A percentile compares a stretch with the other conserved stretches of the same genome.
These are phyloP conservation scores for Rhagoletis zephyria DNA, from an alignment of 1,140 invertebrate species.

Conservation along the genomic window DNA sequence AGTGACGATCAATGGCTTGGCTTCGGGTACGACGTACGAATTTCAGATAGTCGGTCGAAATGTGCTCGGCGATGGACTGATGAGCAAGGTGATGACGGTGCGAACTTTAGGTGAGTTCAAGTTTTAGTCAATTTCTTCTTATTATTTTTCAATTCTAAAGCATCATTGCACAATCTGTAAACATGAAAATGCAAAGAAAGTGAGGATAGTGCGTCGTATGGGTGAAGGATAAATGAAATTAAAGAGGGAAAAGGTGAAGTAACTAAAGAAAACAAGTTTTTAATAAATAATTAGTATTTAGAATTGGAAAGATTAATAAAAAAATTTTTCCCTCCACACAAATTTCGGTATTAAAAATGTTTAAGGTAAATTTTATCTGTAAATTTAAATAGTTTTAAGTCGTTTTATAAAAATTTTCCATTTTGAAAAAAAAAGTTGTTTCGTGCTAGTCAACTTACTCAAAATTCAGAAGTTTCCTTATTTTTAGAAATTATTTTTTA, in stretches of 20 bases:
- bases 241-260: not conserved
- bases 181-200: not conserved
- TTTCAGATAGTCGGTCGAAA: constrained; percentile 97
- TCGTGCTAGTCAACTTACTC: too few relatives aligned
- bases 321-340: too few relatives aligned
- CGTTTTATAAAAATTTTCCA: too few relatives aligned
- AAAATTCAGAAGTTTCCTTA: too few relatives aligned
- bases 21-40: constrained; percentile 92
- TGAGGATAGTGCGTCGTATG: not conserved
- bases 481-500: too few relatives aligned
- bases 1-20: constrained; percentile 91
- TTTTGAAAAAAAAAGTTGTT: too few relatives aligned
- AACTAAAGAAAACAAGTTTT: not conserved
- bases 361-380: too few relatives aligned
- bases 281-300: too few relatives aligned
- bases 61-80: constrained; percentile 92
- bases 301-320: too few relatives aligned
- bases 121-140: not conserved
- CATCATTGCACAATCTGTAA: constrained; percentile 1
- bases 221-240: not conserved
- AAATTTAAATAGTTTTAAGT: too few relatives aligned
- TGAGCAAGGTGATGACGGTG: constrained; percentile 92
- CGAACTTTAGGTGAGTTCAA: constrained; percentile 87
- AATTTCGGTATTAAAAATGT: too few relatives aligned
- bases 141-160: not conserved